Evolutionary conservation across 2,888 invertebrate species (phyloP), one percentile per base, ranked within the genome.

Genomic region (Chymomyza fuscimana): DNA sequence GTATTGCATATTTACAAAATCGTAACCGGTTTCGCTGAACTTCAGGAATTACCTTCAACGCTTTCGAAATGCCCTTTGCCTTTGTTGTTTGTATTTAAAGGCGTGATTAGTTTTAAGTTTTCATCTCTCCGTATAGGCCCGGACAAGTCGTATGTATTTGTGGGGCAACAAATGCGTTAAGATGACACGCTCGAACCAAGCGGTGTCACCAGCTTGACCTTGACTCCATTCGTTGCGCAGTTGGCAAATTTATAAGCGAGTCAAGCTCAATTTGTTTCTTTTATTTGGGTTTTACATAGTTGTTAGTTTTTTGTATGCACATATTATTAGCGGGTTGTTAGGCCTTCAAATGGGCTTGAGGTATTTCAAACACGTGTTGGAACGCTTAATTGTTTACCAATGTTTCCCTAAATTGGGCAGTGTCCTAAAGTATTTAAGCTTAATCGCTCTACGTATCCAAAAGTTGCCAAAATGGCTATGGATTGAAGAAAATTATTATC

Each of bases 1-100:
- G 4, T 46, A 46, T 46, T 46, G 40, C 40, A 46, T 46, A 46
- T 46, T 46, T 12, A 46, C 16, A 25, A 58, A 58, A 29, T 22
- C 19, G 59, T 73, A 81, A 82, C 83, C 79, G 69, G 86, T 86
- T 86, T 81, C 74, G 74, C 58, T 73, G 82, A 86, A 87, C 73
- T 85, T 80, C 75, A 78, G 77, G 72, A 81, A 85, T 80, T 86
- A 69, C 78, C 74, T 69, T 29, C 19, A 51, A 32, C 69, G 73
- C 81, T 82, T 82, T 85, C 78, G 83, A 82, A 82, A 86, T 73
- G 50, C 40, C 71, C 74, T 58, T 58, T 25, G 54, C 19, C 22
- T 22, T 19, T 54, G 16, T 54, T 22, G 54, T 15, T 19, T 12
- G 15, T 16, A 16, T 51, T 51, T 10, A 54, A 12, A 46, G 40